Evolutionary conservation across 2,113 vertebrate genomes (phyloP).

Genomic region (Corythaeola cristata): DNA sequence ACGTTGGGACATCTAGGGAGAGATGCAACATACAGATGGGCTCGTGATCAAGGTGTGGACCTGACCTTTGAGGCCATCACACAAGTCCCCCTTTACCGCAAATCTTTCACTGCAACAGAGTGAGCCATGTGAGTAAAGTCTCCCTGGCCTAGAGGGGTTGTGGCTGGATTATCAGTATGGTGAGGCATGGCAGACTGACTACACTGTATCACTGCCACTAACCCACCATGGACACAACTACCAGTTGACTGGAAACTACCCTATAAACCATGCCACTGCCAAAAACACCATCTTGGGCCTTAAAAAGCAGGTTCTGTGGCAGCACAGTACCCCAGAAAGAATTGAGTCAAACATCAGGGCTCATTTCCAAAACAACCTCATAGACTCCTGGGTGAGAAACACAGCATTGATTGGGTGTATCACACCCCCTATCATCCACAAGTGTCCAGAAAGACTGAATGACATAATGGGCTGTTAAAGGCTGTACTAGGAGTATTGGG

Average conservation of each 20-base stretch:
- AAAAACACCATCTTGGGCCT: background rate
- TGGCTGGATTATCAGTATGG: background rate
- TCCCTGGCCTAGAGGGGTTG: background rate
- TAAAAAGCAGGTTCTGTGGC: background rate
- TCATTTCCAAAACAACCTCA: background rate
- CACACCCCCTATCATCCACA: background rate
- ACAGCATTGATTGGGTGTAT: background rate
- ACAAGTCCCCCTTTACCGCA: background rate
- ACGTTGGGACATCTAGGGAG: background rate
- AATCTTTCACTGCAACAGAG: accelerated
- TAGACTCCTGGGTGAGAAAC: background rate
- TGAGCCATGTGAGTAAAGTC: background rate
- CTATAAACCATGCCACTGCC: background rate
- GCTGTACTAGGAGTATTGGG: background rate
- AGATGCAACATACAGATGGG: background rate
- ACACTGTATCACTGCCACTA: background rate
- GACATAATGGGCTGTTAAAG: background rate
- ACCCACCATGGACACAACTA: background rate
- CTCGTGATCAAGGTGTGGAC: background rate
- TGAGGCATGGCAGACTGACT: background rate
- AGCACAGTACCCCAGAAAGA: background rate
- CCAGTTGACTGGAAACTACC: background rate
- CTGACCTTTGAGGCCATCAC: background rate
- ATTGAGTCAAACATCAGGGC: background rate
- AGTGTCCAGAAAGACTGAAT: background rate